A percentile compares a stretch with the other conserved stretches of the same genome.
Conservation (phyloP, 2,888 invertebrate species). For the Melipona beecheii region DNA sequence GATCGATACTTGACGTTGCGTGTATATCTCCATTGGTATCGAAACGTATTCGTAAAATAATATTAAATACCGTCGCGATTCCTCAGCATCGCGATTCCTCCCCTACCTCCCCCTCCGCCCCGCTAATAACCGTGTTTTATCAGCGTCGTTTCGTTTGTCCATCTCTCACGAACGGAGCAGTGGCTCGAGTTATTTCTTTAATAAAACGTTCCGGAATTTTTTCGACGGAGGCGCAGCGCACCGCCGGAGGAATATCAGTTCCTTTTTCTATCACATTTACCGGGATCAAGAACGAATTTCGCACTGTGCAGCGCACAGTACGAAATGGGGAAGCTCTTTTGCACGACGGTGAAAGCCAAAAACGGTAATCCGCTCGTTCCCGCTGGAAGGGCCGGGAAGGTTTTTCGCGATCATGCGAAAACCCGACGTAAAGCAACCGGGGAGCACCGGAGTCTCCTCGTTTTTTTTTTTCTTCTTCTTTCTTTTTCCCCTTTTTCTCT, state of each 20-base stretch:
- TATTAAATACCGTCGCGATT: slow-evolving; percentile 23
- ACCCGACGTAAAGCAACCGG: slow-evolving; percentile 58
- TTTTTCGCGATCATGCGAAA: slow-evolving; percentile 58
- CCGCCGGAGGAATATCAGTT: slow-evolving; percentile 19
- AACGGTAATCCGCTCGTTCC: slow-evolving; percentile 76
- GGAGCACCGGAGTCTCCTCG: slow-evolving; percentile 30
- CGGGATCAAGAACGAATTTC: slow-evolving; percentile 76
- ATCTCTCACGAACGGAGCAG: slow-evolving; percentile 5
- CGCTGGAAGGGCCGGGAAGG: slow-evolving; percentile 54
- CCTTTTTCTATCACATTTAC: slow-evolving; percentile 73
- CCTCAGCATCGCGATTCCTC: slow-evolving; percentile 13
- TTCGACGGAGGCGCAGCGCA: not conserved
- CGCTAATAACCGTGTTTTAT: slow-evolving; percentile 11
- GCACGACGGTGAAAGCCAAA: slow-evolving; percentile 62
- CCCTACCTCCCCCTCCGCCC: too few relatives aligned
- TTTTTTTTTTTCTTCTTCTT: not conserved
- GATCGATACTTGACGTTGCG: not conserved
- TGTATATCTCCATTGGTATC: not conserved
- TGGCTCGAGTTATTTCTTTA: not conserved
- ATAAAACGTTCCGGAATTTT: slow-evolving; percentile 42
- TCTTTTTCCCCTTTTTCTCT: too few relatives aligned
- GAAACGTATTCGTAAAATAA: not conserved
- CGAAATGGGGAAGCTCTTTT: slow-evolving; percentile 26
- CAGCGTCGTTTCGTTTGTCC: not conserved
- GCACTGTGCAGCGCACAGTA: slow-evolving; percentile 30